A percentile compares a stretch with the other conserved stretches of the same genome.
These are phyloP conservation scores for Platyscapa corneri DNA, from an alignment of 1,140 invertebrate genomes.

Conservation along the genomic window DNA sequence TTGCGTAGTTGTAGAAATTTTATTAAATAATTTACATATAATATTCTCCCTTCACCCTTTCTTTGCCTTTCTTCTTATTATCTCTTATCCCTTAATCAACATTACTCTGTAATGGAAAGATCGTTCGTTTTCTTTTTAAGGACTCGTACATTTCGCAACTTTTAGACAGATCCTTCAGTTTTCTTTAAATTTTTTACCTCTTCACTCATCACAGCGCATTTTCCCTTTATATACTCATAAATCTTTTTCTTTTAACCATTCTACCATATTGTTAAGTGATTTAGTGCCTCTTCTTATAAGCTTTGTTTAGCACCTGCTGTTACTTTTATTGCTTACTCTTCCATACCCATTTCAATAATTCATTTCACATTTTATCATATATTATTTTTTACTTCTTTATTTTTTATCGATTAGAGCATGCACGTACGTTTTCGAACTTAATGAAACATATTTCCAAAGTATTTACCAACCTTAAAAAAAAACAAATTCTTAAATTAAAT, in stretches of 20 bases:
- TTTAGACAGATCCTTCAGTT: background rate
- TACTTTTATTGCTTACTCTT: background rate
- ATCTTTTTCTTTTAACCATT: constrained; percentile 14
- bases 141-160: background rate
- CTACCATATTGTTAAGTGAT: constrained; percentile 19
- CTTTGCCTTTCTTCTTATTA: background rate
- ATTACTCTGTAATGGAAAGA: background rate
- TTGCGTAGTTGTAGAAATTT: too few species aligned
- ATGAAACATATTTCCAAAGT: background rate
- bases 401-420: background rate
- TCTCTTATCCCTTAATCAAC: background rate
- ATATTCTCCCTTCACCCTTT: background rate
- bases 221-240: constrained; percentile 10
- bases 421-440: background rate
- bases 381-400: background rate
- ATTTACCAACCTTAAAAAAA: background rate
- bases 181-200: background rate
- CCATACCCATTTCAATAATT: background rate
- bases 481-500: background rate
- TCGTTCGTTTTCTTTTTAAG: background rate
- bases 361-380: background rate
- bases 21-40: too few species aligned
- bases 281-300: constrained; percentile 2
- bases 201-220: background rate
- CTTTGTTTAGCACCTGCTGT: constrained; percentile 6